A percentile compares a stretch with the other conserved stretches of the same genome.
These are phyloP conservation scores for Hirtodrosophila trivittata DNA, from an alignment of 2,888 invertebrate species.

Conservation along the genomic window DNA sequence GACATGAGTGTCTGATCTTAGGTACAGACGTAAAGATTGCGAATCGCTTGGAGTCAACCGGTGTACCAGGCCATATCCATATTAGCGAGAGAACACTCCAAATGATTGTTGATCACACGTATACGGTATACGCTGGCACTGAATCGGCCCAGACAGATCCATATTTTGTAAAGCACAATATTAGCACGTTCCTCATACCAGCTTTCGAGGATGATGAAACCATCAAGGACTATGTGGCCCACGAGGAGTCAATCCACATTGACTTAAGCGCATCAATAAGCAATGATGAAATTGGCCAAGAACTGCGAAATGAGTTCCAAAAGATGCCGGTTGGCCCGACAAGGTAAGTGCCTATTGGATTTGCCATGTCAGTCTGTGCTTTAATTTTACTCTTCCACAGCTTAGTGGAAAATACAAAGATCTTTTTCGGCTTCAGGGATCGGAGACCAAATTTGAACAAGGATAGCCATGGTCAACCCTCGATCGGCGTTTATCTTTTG, in stretches of 20 bases:
- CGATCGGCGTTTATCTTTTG: slow-evolving; percentile 84
- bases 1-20: neutral
- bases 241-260: too few species aligned
- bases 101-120: slow-evolving; percentile 86
- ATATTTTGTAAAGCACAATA: slow-evolving; percentile 88
- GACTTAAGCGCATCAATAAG: neutral
- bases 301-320: slow-evolving; percentile 91
- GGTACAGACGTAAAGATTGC: slow-evolving; percentile 94
- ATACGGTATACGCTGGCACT: slow-evolving; percentile 86
- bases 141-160: slow-evolving; percentile 85
- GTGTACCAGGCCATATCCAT: slow-evolving; percentile 94
- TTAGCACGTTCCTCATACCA: slow-evolving; percentile 91
- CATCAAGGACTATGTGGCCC: neutral
- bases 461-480: neutral
- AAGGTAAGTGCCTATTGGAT: slow-evolving; percentile 85
- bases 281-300: slow-evolving; percentile 83
- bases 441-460: neutral
- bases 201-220: slow-evolving; percentile 17
- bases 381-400: neutral
- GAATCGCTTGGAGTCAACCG: slow-evolving; percentile 96
- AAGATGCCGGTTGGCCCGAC: slow-evolving; percentile 91
- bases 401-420: neutral
- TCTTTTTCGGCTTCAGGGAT: neutral
- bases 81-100: slow-evolving; percentile 91
- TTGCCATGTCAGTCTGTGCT: neutral